phyloP scores from a whole-genome alignment of 1,140 invertebrate genomes.

The Macrotrachela quadricornifera region DNA sequence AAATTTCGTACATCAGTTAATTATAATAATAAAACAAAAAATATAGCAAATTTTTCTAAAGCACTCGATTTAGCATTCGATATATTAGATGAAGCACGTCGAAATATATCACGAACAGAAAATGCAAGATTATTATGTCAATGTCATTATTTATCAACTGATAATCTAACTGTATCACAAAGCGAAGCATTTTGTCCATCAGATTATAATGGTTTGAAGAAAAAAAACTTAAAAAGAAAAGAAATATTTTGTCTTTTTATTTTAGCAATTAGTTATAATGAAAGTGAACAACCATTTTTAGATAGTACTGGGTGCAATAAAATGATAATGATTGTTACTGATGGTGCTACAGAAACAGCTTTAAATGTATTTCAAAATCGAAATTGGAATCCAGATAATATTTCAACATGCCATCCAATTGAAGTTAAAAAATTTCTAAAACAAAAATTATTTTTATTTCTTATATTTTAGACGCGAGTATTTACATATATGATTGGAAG shows the following conservation, averaged over 20 bases:
- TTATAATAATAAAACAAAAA: not conserved
- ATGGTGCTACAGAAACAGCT: slow-evolving; percentile 79
- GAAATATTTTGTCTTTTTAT: not conserved
- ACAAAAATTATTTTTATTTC: slow-evolving; percentile 7
- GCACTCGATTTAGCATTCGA: too few species aligned
- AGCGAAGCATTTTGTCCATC: too few species aligned
- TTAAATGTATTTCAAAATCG: slow-evolving; percentile 67
- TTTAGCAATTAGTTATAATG: not conserved
- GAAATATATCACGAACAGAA: not conserved
- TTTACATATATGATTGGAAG: slow-evolving; percentile 92
- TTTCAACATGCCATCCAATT: not conserved
- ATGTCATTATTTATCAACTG: not conserved
- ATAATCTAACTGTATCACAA: not conserved
- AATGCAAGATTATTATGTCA: not conserved
- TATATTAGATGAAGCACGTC: not conserved
- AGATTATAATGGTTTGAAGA: not conserved
- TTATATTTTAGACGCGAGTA: slow-evolving; percentile 50
- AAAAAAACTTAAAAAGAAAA: not conserved
- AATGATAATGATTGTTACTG: slow-evolving; percentile 93
- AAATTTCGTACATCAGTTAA: not conserved
- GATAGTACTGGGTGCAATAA: slow-evolving; percentile 52
- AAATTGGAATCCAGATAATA: slow-evolving; percentile 40
- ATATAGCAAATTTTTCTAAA: too few species aligned
- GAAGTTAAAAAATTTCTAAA: not conserved
- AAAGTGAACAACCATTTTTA: not conserved